Evolutionary conservation across 2,888 invertebrate genomes (phyloP), one percentile per base, ranked within the genome.

Genomic region (Epinotia nisella): DNA sequence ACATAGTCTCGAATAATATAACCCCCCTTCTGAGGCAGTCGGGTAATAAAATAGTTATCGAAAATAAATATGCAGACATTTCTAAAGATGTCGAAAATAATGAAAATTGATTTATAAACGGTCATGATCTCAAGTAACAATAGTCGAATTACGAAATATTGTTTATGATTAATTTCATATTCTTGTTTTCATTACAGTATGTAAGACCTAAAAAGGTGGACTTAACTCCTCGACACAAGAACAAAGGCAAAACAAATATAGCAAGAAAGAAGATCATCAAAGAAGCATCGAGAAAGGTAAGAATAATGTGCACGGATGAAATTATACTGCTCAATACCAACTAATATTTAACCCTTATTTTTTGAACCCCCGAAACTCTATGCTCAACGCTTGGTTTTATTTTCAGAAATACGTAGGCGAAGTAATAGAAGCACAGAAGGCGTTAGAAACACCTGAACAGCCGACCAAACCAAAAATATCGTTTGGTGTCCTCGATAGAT

Each of bases 211-310:
- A 96, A 65, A 95, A 96, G 79, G 94, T 98, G 64, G 96, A 97
- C 80, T 96, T 97, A 76, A 95, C 96, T 74, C 96, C 97, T 0
- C 94, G 96, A 60, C 95, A 94, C 77, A 97, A 97, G 88, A 97
- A 97, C 71, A 97, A 96, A 85, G 97, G 97, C 59, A 95, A 96
- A 66, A 96, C 95, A 0, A 95, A 96, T 80, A 95, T 96, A 73
- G 95, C 97, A 76, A 96, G 96, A 77, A 97, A 97, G 88, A 96
- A 96, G 84, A 97, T 97, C 76, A 94, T 97, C 24, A 95, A 96
- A 82, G 96, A 95, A 80, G 92, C 95, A 74, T 94, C 94, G 19
- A 95, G 95, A 87, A 95, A 95, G 94, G 97, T 97, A 90, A 85
- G 84, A 11, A 13, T 17, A 7, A 49, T 49, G 7, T 49, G 5